A percentile compares a stretch with the other conserved stretches of the same genome.
phyloP scores from a whole-genome alignment of 2,113 vertebrate species.

The Boulengeromyrus knoepffleri region DNA sequence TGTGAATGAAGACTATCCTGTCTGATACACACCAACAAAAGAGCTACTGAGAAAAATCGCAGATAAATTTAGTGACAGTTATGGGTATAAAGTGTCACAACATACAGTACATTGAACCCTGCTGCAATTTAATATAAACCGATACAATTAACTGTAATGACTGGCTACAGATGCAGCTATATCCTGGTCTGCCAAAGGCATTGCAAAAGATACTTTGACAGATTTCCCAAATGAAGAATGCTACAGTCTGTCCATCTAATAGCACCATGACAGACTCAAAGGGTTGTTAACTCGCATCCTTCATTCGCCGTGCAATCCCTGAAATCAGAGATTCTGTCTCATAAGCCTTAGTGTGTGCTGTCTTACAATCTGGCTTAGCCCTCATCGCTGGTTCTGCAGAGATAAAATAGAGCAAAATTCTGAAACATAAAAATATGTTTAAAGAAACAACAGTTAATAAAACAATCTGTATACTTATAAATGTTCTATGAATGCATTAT shows the following conservation, averaged over 20 bases:
- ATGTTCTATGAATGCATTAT: no score
- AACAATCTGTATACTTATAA: not conserved
- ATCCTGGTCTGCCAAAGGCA: not conserved
- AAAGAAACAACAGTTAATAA: not conserved
- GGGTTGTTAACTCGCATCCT: not conserved
- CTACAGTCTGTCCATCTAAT: not conserved
- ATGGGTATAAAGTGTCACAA: not conserved
- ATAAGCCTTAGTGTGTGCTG: not conserved
- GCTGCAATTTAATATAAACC: not conserved
- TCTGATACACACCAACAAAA: not conserved
- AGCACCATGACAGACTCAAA: not conserved
- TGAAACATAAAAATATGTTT: not conserved
- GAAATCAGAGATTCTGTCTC: not conserved
- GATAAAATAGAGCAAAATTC: not conserved
- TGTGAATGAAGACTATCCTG: not conserved
- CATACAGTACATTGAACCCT: not conserved
- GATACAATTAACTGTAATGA: not conserved
- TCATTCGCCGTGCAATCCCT: not conserved
- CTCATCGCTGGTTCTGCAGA: not conserved
- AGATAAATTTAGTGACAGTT: not conserved
- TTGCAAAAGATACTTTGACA: not conserved
- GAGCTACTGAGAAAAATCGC: not conserved
- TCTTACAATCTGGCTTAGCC: not conserved
- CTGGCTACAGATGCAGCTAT: not conserved
- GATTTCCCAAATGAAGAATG: not conserved